These are phyloP conservation scores for Drosophila dives DNA, from an alignment of 2,888 invertebrate species.

Conservation along the genomic window DNA sequence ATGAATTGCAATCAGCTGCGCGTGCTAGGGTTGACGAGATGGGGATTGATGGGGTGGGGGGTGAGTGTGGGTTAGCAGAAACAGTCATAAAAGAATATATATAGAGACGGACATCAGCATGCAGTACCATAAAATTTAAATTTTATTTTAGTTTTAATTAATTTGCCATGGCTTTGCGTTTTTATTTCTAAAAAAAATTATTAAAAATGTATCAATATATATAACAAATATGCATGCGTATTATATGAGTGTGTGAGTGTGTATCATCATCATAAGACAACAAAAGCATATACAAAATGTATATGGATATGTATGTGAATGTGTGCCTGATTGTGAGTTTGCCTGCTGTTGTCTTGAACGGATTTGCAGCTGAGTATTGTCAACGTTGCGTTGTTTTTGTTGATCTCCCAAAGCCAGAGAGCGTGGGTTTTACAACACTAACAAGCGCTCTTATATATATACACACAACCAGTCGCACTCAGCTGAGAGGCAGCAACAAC, in stretches of 20 bases:
- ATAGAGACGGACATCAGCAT: conserved; percentile 20
- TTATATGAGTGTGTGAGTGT: neutral
- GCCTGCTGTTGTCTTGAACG: conserved; percentile 26
- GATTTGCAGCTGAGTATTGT: conserved; percentile 71
- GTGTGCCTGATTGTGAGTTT: conserved; percentile 5
- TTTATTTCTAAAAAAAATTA: conserved; percentile 11
- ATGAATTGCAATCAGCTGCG: conserved; percentile 53
- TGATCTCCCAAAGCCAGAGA: conserved; percentile 70
- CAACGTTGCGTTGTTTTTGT: conserved; percentile 41
- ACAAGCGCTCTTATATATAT: conserved; percentile 10
- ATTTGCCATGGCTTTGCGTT: conserved; percentile 23
- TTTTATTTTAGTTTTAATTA: conserved; percentile 46
- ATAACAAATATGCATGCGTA: conserved; percentile 9
- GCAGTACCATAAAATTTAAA: conserved; percentile 25
- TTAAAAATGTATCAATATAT: conserved; percentile 33
- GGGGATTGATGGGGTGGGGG: neutral
- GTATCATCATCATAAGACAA: conserved; percentile 20
- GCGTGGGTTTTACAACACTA: conserved; percentile 49
- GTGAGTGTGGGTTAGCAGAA: neutral
- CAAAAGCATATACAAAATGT: conserved; percentile 4
- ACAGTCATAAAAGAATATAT: conserved; percentile 36
- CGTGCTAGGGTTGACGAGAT: conserved; percentile 3
- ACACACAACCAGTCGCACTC: conserved; percentile 32
- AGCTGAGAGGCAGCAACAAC: conserved; percentile 55
- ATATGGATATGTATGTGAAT: neutral